These are phyloP conservation scores for Cyrtodaria siliqua DNA, from an alignment of 2,888 invertebrate species.

Conservation along the genomic window DNA sequence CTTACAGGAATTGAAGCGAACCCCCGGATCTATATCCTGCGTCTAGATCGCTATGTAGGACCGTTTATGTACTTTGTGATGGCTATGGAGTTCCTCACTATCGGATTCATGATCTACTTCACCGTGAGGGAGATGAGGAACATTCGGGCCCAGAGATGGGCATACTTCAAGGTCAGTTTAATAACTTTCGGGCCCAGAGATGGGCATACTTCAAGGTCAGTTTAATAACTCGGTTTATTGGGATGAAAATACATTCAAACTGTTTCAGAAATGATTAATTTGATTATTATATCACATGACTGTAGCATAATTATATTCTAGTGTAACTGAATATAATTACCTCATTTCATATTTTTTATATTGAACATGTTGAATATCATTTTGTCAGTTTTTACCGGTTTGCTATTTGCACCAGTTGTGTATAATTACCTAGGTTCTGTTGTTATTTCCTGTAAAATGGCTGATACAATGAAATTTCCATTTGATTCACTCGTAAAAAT, in stretches of 20 bases:
- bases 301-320: too few relatives aligned
- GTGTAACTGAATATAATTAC: too few relatives aligned
- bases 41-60: conserved; percentile 66
- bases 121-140: conserved; percentile 77
- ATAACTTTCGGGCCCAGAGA: conserved; percentile 63
- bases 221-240: background rate
- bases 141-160: conserved; percentile 64
- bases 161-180: conserved; percentile 76
- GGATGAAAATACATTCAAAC: background rate
- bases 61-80: conserved; percentile 76
- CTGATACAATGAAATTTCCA: too few relatives aligned
- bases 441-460: too few relatives aligned
- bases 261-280: background rate
- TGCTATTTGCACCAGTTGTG: too few relatives aligned
- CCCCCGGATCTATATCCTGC: conserved; percentile 65
- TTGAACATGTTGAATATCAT: too few relatives aligned
- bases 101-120: conserved; percentile 82
- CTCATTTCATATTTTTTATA: too few relatives aligned
- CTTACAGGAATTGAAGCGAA: conserved; percentile 44
- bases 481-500: too few relatives aligned
- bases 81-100: conserved; percentile 77
- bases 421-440: too few relatives aligned
- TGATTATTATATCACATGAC: too few relatives aligned
- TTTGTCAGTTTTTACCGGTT: too few relatives aligned
- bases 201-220: conserved; percentile 77